These are phyloP conservation scores for Megaustenia siamemsis DNA, from an alignment of 2,888 invertebrate genomes.

Conservation along the genomic window DNA sequence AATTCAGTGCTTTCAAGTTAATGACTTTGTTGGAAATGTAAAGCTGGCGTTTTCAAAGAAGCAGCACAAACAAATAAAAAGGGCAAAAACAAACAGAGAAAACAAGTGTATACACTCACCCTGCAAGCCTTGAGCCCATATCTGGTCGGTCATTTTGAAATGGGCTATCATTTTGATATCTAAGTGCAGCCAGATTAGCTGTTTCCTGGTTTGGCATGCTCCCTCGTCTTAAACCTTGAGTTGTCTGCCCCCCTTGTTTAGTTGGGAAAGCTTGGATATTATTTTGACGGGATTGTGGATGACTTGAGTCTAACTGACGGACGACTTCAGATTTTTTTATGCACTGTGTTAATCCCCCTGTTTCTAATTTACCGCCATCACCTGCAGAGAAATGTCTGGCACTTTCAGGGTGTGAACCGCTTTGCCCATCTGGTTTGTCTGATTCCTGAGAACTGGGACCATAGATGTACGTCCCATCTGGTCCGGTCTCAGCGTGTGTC, in stretches of 20 bases:
- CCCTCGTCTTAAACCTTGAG: slow-evolving; percentile 7
- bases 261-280: background rate
- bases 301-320: slow-evolving; percentile 18
- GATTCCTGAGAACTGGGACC: slow-evolving; percentile 36
- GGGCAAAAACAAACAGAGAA: too few relatives aligned
- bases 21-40: too few relatives aligned
- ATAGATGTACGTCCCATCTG: slow-evolving; percentile 56
- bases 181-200: background rate
- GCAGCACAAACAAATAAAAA: too few relatives aligned
- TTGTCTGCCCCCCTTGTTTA: background rate
- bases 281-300: background rate
- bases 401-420: background rate
- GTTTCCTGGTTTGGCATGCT: background rate
- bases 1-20: too few relatives aligned
- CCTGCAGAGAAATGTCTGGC: slow-evolving; percentile 6
- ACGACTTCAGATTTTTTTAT: background rate
- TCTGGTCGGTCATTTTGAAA: slow-evolving; percentile 28
- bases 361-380: slow-evolving; percentile 1
- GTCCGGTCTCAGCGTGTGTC: slow-evolving; percentile 32
- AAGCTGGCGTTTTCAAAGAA: too few relatives aligned
- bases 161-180: slow-evolving; percentile 48
- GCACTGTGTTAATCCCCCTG: background rate
- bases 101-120: background rate
- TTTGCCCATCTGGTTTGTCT: background rate
- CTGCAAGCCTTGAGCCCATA: background rate